These are phyloP conservation scores for Caranx ignobilis DNA, from an alignment of 2,113 vertebrate species.

Conservation along the genomic window DNA sequence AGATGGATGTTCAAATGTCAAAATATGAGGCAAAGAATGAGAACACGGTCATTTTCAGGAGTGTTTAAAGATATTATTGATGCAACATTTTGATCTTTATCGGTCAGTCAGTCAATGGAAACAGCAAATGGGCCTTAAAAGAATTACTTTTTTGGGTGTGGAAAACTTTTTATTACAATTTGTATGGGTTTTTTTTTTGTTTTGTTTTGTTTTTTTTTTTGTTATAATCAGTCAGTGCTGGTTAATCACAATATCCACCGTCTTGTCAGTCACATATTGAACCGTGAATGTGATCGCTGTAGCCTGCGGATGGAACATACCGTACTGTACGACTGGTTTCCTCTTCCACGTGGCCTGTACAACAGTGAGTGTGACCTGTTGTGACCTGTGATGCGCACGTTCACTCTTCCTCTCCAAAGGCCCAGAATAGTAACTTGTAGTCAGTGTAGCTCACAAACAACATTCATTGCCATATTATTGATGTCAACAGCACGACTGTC, in stretches of 20 bases:
- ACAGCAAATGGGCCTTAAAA: not conserved
- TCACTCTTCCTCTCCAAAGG: slow-evolving; percentile 1
- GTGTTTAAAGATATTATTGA: not conserved
- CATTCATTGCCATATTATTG: not conserved
- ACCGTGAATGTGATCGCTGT: slow-evolving; percentile 10
- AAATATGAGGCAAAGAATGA: not conserved
- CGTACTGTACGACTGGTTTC: slow-evolving; percentile 32
- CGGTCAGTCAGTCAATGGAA: not conserved
- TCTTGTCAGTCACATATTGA: slow-evolving; percentile 39
- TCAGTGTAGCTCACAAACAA: not conserved
- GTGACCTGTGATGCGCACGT: not conserved
- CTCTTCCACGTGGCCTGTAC: slow-evolving; percentile 22
- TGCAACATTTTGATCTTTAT: not conserved
- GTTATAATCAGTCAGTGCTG: not conserved
- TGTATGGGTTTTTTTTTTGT: not conserved
- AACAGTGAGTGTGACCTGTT: not conserved
- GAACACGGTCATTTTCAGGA: not conserved
- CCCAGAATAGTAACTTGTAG: not conserved
- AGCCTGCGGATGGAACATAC: slow-evolving; percentile 23
- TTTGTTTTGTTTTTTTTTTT: not conserved
- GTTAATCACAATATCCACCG: not conserved
- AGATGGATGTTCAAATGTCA: not conserved
- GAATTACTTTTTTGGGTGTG: not conserved
- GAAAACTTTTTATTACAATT: no score
- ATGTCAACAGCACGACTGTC: not conserved